Base-by-base conservation (phyloP, 2,797 vertebrate species). In the Aythya fuligula region DNA sequence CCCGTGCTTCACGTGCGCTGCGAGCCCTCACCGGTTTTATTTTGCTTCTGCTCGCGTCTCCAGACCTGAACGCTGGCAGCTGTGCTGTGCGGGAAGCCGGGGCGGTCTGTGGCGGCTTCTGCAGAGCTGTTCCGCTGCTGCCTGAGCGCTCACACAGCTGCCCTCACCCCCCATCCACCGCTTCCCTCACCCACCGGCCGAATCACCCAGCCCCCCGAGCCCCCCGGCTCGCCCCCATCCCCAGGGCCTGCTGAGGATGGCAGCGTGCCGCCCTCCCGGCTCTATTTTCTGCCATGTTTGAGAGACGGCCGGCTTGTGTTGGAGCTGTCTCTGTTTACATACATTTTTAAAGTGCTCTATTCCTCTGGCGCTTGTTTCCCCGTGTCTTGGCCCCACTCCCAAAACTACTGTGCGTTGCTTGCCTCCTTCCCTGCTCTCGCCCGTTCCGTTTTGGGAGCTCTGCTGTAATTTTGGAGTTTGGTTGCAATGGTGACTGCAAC, bases 1-100 rank as follows among this genome's bases (percentile, higher is more conserved):
- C 0, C 0, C 56, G 1, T 0, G 7, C 85, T 88, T 67, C 3
- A 69, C 57, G 25, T 54, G 22, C 2, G 0, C 41, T 53, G 22
- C 20, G 83, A 65, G 58, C 65, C 61, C 47, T 1, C 4, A 10
- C 9, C 19, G 19, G 0, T 57, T 91, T 73, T 67, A 20, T 73
- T 81, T 39, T 2, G 1, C 17, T 85, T 16, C 57, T 76, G 3
- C 56, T 94, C 11, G 3, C 6, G 1, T 79, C 11, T 87, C 22
- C 39, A 65, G 75, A 64, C 10, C 13, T 71, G 47, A 56, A 39
- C 76, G 39, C 53, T 38, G 69, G 5, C 12, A 45, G 66, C 27
- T 81, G 45, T 39, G 3, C 70, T 70, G 22, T 45, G 10, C 13
- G 30, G 41, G 51, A 64, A 85, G 75, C 28, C 62, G 27, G 62